phyloP scores from a whole-genome alignment of 2,113 vertebrate genomes.

The Cettia cetti region DNA sequence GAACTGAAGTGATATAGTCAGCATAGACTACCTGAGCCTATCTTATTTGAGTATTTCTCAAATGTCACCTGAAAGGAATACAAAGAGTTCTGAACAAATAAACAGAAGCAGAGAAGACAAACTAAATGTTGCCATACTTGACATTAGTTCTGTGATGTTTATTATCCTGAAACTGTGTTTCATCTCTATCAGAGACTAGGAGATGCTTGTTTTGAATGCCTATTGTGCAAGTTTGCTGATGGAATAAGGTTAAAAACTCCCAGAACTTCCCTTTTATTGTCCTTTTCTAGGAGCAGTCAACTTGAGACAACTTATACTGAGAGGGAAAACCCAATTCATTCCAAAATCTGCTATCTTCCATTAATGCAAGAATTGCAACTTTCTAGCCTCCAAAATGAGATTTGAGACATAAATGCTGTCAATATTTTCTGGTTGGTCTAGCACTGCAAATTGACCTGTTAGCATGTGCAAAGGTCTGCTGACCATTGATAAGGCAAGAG shows the following conservation, averaged over 20 bases:
- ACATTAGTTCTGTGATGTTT: background rate
- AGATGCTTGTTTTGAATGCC: background rate
- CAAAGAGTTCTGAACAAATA: background rate
- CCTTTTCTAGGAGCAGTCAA: background rate
- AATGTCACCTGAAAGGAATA: background rate
- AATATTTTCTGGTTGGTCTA: background rate
- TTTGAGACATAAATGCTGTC: background rate
- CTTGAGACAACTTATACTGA: background rate
- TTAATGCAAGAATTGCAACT: background rate
- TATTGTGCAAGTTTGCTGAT: accelerated
- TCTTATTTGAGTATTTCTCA: background rate
- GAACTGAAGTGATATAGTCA: background rate
- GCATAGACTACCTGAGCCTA: background rate
- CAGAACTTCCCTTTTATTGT: background rate
- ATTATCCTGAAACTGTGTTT: background rate
- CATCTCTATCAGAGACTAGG: background rate
- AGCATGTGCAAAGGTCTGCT: background rate
- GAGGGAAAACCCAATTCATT: background rate
- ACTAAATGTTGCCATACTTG: background rate
- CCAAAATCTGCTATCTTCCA: background rate
- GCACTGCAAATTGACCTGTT: background rate
- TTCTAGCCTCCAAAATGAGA: background rate
- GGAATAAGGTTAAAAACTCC: background rate
- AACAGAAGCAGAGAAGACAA: background rate
- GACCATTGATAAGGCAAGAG: background rate